Evolutionary conservation across 2,888 invertebrate genomes (phyloP).

Genomic region (Drosophila percnosoma): DNA sequence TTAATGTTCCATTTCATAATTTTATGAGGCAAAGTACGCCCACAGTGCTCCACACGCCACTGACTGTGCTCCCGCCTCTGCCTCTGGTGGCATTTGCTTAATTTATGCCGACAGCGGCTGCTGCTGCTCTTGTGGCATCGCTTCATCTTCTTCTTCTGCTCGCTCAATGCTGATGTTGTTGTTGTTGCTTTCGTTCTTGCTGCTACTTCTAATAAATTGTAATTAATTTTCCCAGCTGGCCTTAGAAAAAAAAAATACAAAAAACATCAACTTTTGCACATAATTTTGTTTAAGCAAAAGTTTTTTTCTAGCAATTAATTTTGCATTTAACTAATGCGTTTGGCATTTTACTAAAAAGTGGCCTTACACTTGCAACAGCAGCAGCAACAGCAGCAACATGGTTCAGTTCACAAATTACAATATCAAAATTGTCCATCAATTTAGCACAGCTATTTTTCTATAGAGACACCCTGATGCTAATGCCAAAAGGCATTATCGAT

Average conservation of each 20-base stretch:
- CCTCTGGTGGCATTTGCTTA: slow-evolving; percentile 56
- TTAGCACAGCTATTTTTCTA: slow-evolving; percentile 17
- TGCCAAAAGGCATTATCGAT: slow-evolving; percentile 68
- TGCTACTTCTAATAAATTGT: slow-evolving; percentile 65
- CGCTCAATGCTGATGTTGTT: slow-evolving; percentile 11
- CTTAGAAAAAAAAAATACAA: slow-evolving; percentile 27
- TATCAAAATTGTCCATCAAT: slow-evolving; percentile 67
- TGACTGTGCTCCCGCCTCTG: slow-evolving; percentile 1
- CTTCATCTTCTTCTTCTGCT: neutral
- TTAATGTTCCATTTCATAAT: slow-evolving; percentile 68
- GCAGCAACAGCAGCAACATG: slow-evolving; percentile 15
- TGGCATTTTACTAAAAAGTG: slow-evolving; percentile 47
- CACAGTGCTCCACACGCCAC: neutral
- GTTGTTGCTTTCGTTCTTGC: slow-evolving; percentile 6
- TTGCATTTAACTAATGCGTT: slow-evolving; percentile 74
- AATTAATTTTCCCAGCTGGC: slow-evolving; percentile 76
- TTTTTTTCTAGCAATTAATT: slow-evolving; percentile 61
- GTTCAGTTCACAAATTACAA: slow-evolving; percentile 59
- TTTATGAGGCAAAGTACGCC: slow-evolving; percentile 52
- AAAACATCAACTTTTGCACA: slow-evolving; percentile 40
- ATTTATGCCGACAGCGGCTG: slow-evolving; percentile 67
- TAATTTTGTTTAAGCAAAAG: slow-evolving; percentile 30
- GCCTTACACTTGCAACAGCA: slow-evolving; percentile 34
- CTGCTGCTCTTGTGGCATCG: slow-evolving; percentile 23
- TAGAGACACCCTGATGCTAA: slow-evolving; percentile 36